Percentiles rank a stretch among this genome's conserved stretches.
phyloP scores from a whole-genome alignment of 2,888 invertebrate genomes.

The Macrophya annulata region DNA sequence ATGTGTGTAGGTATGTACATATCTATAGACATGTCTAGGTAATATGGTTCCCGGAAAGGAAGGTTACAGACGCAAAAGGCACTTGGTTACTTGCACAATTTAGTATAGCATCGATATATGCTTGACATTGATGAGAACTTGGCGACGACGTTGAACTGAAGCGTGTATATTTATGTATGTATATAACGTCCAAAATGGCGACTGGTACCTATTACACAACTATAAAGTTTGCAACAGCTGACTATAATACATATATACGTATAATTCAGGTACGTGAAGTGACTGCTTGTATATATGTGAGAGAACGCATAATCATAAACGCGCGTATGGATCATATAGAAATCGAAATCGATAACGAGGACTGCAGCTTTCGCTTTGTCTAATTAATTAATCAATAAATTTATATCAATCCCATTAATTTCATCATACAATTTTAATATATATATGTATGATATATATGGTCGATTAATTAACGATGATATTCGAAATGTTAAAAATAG shows the following conservation, averaged over 20 bases:
- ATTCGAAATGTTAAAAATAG: background rate
- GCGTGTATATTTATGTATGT: background rate
- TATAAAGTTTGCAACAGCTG: background rate
- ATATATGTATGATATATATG: no score
- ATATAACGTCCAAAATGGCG: constrained; percentile 33
- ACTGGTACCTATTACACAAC: constrained; percentile 13
- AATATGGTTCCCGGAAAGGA: constrained; percentile 38
- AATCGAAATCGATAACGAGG: background rate
- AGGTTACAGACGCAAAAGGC: background rate
- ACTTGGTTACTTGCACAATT: constrained; percentile 19
- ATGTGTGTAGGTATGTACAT: background rate
- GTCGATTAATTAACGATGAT: background rate
- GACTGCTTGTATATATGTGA: background rate
- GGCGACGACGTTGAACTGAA: constrained; percentile 2
- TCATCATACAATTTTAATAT: background rate
- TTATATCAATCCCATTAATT: background rate
- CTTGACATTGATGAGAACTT: constrained; percentile 38
- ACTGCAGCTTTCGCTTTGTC: background rate
- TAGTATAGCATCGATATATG: background rate
- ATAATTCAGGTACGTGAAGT: background rate
- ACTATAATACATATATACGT: background rate
- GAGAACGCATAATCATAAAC: background rate
- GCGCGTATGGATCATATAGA: background rate
- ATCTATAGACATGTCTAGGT: background rate
- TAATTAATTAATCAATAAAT: background rate